Base-by-base conservation (phyloP, 2,888 invertebrate species). In the Willowsia nigromaculata region DNA sequence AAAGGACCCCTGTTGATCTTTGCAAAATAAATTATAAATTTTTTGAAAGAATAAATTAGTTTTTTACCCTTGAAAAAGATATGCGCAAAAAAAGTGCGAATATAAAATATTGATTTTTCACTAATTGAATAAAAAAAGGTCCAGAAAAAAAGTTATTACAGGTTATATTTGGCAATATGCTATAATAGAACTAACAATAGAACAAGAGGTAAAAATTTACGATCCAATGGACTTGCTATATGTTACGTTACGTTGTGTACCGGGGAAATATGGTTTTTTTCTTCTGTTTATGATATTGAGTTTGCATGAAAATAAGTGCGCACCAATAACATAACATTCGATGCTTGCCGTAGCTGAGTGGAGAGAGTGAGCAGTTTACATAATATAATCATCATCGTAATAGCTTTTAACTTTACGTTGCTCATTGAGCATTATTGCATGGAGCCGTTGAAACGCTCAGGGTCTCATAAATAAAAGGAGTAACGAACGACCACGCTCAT, bases 401-500 rank as follows among this genome's bases (percentile, higher is more conserved):
- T 76, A 76, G 53, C 11, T 85, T 68, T 65, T 76, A 15, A 47
- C 37, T 80, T 71, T 27, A 53, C 30, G 65, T 71, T 47, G 27
- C 50, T 59, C 22, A 76, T 47, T 30, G 13, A 18, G 15, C 80
- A 59, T 59, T 18, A 86, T 40, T 71, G 25, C 62, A 62, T 47
- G 76, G 78, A 76, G 37, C 65, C 43, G 62, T 78, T 78, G 86
- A 68, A 71, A 81, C 22, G 59, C 62, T 85, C 78, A 78, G 85
- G 76, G 76, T 76, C 65, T 83, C 62, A 33, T n/a, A 50, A 1
- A 25, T 71, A 25, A 71, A 71, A 33, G 1, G 53, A 53, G 53
- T 18, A 53, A 30, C 27, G 1, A 37, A 71, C 71, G 40, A 71
- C 71, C 40, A 40, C 71, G 25, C 40, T 71, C 71, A 43, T 71